A percentile compares a stretch with the other conserved stretches of the same genome.
Evolutionary conservation across 2,113 vertebrate genomes (phyloP).

Genomic region (Leptosomus discolor): DNA sequence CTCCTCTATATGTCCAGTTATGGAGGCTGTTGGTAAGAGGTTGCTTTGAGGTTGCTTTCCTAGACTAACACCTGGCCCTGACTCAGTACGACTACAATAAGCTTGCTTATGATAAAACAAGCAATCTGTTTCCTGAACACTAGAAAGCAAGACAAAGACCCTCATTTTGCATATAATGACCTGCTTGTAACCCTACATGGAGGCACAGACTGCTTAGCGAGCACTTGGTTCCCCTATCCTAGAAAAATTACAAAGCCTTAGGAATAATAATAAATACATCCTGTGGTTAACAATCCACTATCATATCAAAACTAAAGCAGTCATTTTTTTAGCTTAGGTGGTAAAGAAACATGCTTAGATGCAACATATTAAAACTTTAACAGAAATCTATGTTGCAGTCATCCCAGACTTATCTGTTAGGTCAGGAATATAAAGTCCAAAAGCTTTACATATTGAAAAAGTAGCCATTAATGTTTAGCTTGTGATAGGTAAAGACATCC

Average conservation of each 20-base stretch:
- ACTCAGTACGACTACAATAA: not conserved
- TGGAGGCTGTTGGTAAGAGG: not conserved
- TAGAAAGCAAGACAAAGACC: not conserved
- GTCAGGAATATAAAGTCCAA: not conserved
- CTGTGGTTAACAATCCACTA: not conserved
- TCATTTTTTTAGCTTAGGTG: not conserved
- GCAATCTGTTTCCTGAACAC: not conserved
- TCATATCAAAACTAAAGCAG: not conserved
- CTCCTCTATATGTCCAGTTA: not conserved
- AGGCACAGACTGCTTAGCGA: not conserved
- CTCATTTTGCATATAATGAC: not conserved
- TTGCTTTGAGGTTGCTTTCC: no score
- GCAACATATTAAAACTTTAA: not conserved
- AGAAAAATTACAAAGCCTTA: not conserved
- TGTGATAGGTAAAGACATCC: not conserved
- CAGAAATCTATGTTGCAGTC: not conserved
- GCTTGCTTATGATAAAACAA: not conserved
- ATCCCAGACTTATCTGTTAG: not conserved
- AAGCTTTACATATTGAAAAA: not conserved
- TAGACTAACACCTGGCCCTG: not conserved
- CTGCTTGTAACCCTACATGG: not conserved
- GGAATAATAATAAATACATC: not conserved
- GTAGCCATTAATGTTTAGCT: not conserved
- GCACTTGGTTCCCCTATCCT: not conserved
- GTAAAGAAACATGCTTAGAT: not conserved